phyloP scores from a whole-genome alignment of 2,888 invertebrate genomes.

The Melinaea marsaeus region DNA sequence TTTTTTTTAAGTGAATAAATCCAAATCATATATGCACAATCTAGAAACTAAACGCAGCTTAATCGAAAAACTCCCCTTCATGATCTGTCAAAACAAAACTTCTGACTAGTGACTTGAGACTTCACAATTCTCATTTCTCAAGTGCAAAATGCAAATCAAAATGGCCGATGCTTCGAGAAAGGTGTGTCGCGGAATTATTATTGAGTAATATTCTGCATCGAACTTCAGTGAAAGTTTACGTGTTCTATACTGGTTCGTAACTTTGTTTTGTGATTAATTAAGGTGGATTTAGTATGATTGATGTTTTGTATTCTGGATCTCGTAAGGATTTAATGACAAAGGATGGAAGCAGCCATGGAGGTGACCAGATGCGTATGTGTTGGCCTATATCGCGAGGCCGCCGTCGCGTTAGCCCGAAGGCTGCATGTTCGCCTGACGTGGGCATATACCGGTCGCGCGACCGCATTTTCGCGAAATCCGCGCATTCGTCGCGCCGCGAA shows the following conservation, averaged over 20 bases:
- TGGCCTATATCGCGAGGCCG: slow-evolving; percentile 66
- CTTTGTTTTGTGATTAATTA: slow-evolving; percentile 75
- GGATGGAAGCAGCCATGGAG: slow-evolving; percentile 38
- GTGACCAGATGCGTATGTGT: slow-evolving; percentile 41
- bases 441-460: slow-evolving; percentile 60
- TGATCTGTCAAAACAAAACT: slow-evolving; percentile 5
- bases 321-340: slow-evolving; percentile 32
- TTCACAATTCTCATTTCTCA: slow-evolving; percentile 17
- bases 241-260: slow-evolving; percentile 75
- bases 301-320: slow-evolving; percentile 46
- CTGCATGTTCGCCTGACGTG: slow-evolving; percentile 68
- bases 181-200: slow-evolving; percentile 67
- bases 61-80: not conserved
- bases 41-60: slow-evolving; percentile 10
- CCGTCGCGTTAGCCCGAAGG: slow-evolving; percentile 67
- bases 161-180: slow-evolving; percentile 71
- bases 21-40: not conserved
- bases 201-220: slow-evolving; percentile 59
- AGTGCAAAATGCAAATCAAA: slow-evolving; percentile 52
- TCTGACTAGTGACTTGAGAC: slow-evolving; percentile 9
- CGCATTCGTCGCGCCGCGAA: slow-evolving; percentile 57
- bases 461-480: slow-evolving; percentile 45
- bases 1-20: too few species aligned
- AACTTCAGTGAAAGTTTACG: slow-evolving; percentile 74
- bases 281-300: slow-evolving; percentile 71